Evolutionary conservation across 2,113 vertebrate species (phyloP).

Genomic region (Python bivittatus): DNA sequence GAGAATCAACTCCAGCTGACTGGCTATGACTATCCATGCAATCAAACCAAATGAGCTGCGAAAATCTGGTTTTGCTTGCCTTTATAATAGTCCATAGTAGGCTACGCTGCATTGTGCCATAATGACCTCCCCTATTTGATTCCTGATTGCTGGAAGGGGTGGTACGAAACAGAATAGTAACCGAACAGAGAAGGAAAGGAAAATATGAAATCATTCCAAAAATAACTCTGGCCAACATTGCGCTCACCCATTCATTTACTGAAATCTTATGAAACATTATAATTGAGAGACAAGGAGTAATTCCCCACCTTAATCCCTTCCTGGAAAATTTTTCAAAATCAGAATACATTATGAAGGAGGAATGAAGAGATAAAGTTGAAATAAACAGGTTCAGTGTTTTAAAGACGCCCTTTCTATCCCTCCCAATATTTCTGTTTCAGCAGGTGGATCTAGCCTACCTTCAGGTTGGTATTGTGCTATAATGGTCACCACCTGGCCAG

Average conservation of each 20-base stretch:
- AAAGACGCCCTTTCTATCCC: not conserved
- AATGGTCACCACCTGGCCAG: slow-evolving; percentile 94
- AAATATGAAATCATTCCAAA: too few species aligned
- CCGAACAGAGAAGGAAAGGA: too few species aligned
- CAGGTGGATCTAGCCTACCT: slow-evolving; percentile 77
- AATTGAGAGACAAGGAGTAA: not conserved
- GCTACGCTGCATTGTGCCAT: too few species aligned
- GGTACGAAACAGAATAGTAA: too few species aligned
- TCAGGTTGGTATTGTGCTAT: slow-evolving; percentile 95
- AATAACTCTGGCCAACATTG: too few species aligned
- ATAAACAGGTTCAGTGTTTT: not conserved
- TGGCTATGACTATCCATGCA: not conserved
- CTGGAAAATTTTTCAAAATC: not conserved
- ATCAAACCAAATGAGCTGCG: not conserved
- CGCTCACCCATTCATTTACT: not conserved
- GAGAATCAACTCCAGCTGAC: not conserved
- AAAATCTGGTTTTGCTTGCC: not conserved
- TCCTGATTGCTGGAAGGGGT: too few species aligned
- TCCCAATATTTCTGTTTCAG: not conserved
- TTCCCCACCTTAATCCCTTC: not conserved
- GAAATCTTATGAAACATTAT: not conserved
- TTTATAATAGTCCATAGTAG: not conserved
- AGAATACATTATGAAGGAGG: not conserved
- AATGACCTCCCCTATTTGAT: too few species aligned
- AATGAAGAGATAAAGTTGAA: not conserved